A percentile compares a stretch with the other conserved stretches of the same genome.
phyloP scores from a whole-genome alignment of 2,797 vertebrate genomes.

The Sphaeramia orbicularis region DNA sequence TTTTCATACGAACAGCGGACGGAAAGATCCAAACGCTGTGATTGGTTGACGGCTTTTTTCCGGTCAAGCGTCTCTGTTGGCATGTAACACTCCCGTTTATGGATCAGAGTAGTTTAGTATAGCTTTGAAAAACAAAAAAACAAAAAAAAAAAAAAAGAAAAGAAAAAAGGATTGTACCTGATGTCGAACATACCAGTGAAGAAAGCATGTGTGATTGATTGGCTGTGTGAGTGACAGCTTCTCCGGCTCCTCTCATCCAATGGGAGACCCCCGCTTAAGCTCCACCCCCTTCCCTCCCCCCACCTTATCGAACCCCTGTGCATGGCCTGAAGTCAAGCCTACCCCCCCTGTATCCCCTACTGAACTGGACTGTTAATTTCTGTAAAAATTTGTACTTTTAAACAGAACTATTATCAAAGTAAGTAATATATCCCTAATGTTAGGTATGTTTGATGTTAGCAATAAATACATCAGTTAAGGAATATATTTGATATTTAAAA shows the following conservation, averaged over 20 bases:
- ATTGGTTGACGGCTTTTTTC: constrained; percentile 54
- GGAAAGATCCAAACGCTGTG: constrained; percentile 47
- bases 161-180: constrained; percentile 67
- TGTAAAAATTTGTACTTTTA: constrained; percentile 78
- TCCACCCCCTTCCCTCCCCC: constrained; percentile 26
- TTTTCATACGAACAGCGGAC: constrained; percentile 58
- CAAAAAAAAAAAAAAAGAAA: constrained; percentile 29
- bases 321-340: constrained; percentile 73
- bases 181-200: constrained; percentile 65
- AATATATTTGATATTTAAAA: constrained; percentile 86
- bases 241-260: constrained; percentile 64
- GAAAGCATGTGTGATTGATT: constrained; percentile 74
- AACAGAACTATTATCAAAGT: constrained; percentile 66
- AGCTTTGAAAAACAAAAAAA: constrained; percentile 63
- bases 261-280: constrained; percentile 48
- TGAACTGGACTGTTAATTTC: constrained; percentile 83
- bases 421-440: constrained; percentile 74
- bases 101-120: constrained; percentile 66
- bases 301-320: constrained; percentile 64
- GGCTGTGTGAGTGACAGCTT: constrained; percentile 69
- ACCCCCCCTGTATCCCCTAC: constrained; percentile 57
- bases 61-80: constrained; percentile 55
- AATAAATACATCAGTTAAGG: constrained; percentile 79
- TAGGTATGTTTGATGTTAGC: constrained; percentile 81
- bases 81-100: constrained; percentile 71